These are phyloP conservation scores for Periophthalmodon schlosseri DNA, from an alignment of 2,113 vertebrate species.

Conservation along the genomic window DNA sequence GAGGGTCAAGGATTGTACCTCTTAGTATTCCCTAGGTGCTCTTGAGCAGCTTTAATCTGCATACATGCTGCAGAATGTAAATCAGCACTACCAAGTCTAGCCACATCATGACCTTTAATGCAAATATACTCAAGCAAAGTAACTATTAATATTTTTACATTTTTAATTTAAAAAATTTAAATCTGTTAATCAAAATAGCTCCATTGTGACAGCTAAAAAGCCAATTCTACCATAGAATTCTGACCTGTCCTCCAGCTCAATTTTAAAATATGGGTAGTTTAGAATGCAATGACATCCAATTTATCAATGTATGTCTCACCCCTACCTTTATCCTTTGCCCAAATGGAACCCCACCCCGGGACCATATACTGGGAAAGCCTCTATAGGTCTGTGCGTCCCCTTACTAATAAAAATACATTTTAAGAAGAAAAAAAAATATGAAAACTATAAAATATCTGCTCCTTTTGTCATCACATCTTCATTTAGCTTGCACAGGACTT, in stretches of 20 bases:
- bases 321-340: no score
- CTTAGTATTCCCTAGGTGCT: slow-evolving; percentile 48
- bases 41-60: slow-evolving; percentile 56
- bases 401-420: no score
- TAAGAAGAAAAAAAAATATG: no score
- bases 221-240: no score
- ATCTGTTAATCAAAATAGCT: no score
- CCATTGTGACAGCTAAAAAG: no score
- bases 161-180: neutral
- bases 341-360: neutral
- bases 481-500: slow-evolving; percentile 5
- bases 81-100: neutral
- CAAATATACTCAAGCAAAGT: neutral
- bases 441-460: neutral
- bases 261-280: no score
- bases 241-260: no score
- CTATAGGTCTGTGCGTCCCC: neutral
- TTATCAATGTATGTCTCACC: no score
- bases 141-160: neutral
- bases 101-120: neutral
- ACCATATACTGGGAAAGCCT: neutral
- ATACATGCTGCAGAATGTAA: slow-evolving; percentile 19
- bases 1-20: slow-evolving; percentile 48
- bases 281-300: no score
- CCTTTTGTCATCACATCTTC: neutral